Evolutionary conservation across 92 coral and sea anemone genomes (phyloP).

Genomic region (Parazoanthus atlanticus): DNA sequence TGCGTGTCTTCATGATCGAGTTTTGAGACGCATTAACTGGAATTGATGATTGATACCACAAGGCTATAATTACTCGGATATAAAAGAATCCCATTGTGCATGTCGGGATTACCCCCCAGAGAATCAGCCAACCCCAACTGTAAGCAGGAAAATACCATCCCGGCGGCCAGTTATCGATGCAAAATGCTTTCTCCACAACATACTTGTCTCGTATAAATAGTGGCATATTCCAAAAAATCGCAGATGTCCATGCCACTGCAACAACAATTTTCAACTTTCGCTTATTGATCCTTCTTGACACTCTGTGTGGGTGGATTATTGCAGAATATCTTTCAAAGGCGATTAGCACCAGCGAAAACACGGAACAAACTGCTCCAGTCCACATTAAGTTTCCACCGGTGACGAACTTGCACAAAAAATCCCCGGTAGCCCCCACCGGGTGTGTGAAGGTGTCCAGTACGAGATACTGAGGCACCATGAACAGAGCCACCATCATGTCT

Average conservation of each 20-base stretch:
- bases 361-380: constrained; percentile 58
- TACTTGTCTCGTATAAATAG: constrained; percentile 42
- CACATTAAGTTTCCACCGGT: constrained; percentile 57
- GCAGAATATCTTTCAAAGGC: constrained; percentile 59
- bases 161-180: constrained; percentile 61
- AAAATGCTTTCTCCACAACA: constrained; percentile 40
- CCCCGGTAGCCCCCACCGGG: constrained; percentile 50
- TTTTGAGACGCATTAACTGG: background rate
- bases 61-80: constrained; percentile 32
- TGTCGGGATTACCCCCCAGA: constrained; percentile 50
- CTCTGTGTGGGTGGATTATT: constrained; percentile 41
- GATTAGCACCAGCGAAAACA: constrained; percentile 46
- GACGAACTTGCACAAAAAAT: constrained; percentile 58
- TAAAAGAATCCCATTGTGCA: constrained; percentile 49
- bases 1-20: constrained; percentile 18
- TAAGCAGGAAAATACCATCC: constrained; percentile 41
- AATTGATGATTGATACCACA: constrained; percentile 40
- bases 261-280: constrained; percentile 43
- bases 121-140: constrained; percentile 58
- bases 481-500: constrained; percentile 53
- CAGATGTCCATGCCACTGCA: constrained; percentile 33
- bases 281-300: constrained; percentile 36
- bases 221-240: constrained; percentile 58
- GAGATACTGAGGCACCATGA: constrained; percentile 49
- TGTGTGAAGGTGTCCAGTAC: constrained; percentile 46